A percentile compares a stretch with the other conserved stretches of the same genome.
phyloP scores from a whole-genome alignment of 2,113 vertebrate species.

The Himantopus leucocephalus region DNA sequence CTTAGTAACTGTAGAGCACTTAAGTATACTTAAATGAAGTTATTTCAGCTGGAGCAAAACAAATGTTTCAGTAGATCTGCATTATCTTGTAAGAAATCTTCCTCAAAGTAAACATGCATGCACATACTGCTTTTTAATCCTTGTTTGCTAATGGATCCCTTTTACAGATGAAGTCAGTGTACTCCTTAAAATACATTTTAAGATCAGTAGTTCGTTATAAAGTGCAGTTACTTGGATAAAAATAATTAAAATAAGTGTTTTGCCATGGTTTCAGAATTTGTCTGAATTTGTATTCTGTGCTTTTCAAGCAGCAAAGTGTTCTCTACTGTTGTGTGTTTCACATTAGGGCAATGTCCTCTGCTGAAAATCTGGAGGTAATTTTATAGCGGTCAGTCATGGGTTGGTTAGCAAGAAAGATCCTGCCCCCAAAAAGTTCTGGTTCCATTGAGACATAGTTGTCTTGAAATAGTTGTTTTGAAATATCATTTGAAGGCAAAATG shows the following conservation, averaged over 20 bases:
- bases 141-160: neutral
- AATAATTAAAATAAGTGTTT: neutral
- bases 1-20: neutral
- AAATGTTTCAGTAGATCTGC: neutral
- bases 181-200: neutral
- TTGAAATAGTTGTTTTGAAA: slow-evolving; percentile 45
- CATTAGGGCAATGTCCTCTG: slow-evolving; percentile 41
- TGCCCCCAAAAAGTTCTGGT: slow-evolving; percentile 11
- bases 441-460: slow-evolving; percentile 29
- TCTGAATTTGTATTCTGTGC: neutral
- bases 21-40: neutral
- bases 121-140: neutral
- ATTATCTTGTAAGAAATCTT: neutral
- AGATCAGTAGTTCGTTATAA: neutral
- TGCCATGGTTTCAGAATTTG: neutral
- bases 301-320: neutral
- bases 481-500: slow-evolving; percentile 29
- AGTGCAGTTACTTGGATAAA: neutral
- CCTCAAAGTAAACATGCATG: neutral
- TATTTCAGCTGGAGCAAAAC: neutral
- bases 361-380: slow-evolving; percentile 63
- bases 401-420: slow-evolving; percentile 44
- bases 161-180: neutral
- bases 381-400: slow-evolving; percentile 31
- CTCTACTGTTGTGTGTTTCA: slow-evolving; percentile 31